These are phyloP conservation scores for Agrotis segetum DNA, from an alignment of 2,888 invertebrate species.

Conservation along the genomic window DNA sequence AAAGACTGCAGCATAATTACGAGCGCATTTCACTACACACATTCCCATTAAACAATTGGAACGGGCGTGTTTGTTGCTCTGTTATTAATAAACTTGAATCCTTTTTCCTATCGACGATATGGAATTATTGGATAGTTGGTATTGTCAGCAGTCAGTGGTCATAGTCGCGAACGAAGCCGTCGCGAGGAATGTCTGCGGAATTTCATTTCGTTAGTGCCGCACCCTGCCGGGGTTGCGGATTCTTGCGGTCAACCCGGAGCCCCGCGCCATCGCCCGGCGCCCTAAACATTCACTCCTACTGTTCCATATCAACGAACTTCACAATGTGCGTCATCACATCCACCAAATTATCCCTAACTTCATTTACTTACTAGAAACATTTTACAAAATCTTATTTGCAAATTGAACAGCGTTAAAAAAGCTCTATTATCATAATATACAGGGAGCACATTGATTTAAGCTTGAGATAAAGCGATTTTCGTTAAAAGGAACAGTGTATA, in stretches of 20 bases:
- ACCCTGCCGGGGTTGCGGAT: conserved; percentile 78
- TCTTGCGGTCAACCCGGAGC: conserved; percentile 75
- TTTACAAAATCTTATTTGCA: conserved; percentile 35
- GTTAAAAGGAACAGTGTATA: conserved; percentile 76
- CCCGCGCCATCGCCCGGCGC: conserved; percentile 54
- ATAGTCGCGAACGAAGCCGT: conserved; percentile 73
- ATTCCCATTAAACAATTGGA: conserved; percentile 34
- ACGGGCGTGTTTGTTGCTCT: conserved; percentile 10
- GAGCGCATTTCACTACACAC: conserved; percentile 16
- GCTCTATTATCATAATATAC: conserved; percentile 61
- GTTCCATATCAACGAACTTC: conserved; percentile 50
- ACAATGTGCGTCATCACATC: conserved; percentile 35
- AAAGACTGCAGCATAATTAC: conserved; percentile 19
- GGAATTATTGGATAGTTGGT: conserved; percentile 73
- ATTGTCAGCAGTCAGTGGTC: conserved; percentile 70
- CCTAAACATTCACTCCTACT: conserved; percentile 44
- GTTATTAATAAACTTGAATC: conserved; percentile 64
- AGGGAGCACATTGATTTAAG: conserved; percentile 66
- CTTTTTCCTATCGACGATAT: conserved; percentile 55
- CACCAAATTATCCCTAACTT: conserved; percentile 32
- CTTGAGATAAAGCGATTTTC: conserved; percentile 74
- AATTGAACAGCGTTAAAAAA: conserved; percentile 46
- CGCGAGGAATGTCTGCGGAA: conserved; percentile 83
- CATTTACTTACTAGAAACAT: conserved; percentile 24
- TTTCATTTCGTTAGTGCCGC: conserved; percentile 88